A percentile compares a stretch with the other conserved stretches of the same genome.
Conservation (phyloP, 2,888 invertebrate species). For the Cinara cedri region DNA sequence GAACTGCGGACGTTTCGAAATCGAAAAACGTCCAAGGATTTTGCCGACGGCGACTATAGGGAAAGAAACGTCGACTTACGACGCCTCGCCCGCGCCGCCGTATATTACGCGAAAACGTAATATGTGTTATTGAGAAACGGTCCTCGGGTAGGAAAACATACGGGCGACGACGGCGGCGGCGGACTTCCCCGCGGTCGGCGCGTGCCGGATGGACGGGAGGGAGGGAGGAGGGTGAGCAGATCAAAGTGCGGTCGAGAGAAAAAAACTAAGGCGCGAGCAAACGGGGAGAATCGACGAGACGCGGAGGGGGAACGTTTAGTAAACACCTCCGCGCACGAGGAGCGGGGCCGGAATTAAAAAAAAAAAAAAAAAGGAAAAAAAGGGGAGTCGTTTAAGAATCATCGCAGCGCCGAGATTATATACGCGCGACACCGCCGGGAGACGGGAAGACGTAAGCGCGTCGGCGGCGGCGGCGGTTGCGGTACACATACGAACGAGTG, state of each 20-base stretch:
- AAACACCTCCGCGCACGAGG: constrained; percentile 9
- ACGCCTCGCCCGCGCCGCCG: too few species aligned
- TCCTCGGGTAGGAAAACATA: too few species aligned
- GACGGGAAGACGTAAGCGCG: constrained; percentile 23
- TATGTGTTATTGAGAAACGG: too few species aligned
- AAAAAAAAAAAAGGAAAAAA: constrained; percentile 7
- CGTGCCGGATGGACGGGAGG: neutral
- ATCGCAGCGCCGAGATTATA: constrained; percentile 40
- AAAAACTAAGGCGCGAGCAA: constrained; percentile 5
- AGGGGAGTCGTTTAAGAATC: constrained; percentile 40
- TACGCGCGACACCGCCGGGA: constrained; percentile 3
- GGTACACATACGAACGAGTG: too few species aligned
- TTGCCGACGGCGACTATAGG: too few species aligned
- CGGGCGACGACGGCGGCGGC: neutral
- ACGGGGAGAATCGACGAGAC: neutral
- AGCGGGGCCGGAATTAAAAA: constrained; percentile 18
- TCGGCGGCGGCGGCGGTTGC: neutral
- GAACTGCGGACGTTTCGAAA: too few species aligned
- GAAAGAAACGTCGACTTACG: too few species aligned
- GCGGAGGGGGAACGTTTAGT: constrained; percentile 35
- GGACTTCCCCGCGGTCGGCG: constrained; percentile 4
- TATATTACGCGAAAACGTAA: too few species aligned
- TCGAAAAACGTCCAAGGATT: too few species aligned
- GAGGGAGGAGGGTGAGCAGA: neutral
- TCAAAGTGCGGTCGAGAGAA: neutral